Percentiles rank a stretch among this genome's conserved stretches.
Conservation (phyloP, 2,888 invertebrate genomes). For the Synanthedon myopaeformis region DNA sequence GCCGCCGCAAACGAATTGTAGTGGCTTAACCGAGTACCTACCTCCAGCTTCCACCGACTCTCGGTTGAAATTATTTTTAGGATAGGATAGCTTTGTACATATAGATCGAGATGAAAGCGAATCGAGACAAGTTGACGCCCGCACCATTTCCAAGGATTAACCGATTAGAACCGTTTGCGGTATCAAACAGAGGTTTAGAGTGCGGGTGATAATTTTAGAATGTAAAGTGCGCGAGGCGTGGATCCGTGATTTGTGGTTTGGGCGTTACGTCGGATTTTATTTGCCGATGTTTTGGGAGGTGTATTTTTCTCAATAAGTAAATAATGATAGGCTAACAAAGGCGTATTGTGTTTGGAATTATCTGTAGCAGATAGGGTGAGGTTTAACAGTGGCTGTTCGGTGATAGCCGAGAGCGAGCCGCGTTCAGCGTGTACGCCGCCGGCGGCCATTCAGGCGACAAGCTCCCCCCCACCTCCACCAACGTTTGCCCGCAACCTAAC, state of each 20-base stretch:
- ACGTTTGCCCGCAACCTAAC: background rate
- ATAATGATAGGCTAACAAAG: conserved; percentile 3
- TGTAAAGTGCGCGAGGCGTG: conserved; percentile 6
- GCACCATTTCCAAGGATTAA: conserved; percentile 52
- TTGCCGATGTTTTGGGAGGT: too few species aligned
- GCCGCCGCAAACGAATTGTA: conserved; percentile 66
- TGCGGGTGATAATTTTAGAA: conserved; percentile 13
- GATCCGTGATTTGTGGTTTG: conserved; percentile 1
- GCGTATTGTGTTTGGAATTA: conserved; percentile 9
- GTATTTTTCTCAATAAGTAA: conserved; percentile 1
- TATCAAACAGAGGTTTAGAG: conserved; percentile 8
- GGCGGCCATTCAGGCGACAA: conserved; percentile 30
- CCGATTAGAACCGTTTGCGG: conserved; percentile 23
- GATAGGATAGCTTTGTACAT: conserved; percentile 33
- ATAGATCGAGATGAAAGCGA: conserved; percentile 60
- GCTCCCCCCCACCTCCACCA: conserved; percentile 5
- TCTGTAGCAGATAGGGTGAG: conserved; percentile 18
- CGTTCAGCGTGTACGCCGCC: conserved; percentile 45
- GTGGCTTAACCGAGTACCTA: conserved; percentile 62
- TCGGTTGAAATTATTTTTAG: conserved; percentile 64
- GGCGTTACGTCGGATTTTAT: background rate
- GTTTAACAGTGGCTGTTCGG: conserved; percentile 29
- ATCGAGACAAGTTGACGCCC: conserved; percentile 52
- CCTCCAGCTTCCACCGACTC: conserved; percentile 44
- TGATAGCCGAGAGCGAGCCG: conserved; percentile 32